Percentiles rank a stretch among this genome's conserved stretches.
phyloP scores from a whole-genome alignment of 2,113 vertebrate genomes.

The Salvelinus namaycush region DNA sequence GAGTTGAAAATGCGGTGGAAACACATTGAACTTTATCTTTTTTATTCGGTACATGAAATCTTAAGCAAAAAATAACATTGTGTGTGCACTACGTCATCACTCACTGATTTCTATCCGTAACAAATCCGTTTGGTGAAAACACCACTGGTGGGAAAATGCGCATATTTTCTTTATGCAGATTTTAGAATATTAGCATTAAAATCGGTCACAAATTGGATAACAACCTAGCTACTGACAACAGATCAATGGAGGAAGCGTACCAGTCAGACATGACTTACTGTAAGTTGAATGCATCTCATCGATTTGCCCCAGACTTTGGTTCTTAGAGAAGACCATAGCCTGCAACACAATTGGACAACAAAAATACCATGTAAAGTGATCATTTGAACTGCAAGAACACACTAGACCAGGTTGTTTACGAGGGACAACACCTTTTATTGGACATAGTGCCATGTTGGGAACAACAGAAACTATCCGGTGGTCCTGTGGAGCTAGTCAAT shows the following conservation, averaged over 20 bases:
- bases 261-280: conserved; percentile 80
- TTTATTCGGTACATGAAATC: no score
- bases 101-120: no score
- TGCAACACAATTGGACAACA: conserved; percentile 63
- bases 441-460: background rate
- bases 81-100: no score
- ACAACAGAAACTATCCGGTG: background rate
- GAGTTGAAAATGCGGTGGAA: no score
- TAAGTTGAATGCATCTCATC: conserved; percentile 86
- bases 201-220: no score
- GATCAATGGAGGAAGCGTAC: background rate
- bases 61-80: no score
- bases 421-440: background rate
- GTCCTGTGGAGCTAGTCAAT: background rate
- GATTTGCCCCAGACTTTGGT: conserved; percentile 87
- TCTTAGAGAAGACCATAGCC: conserved; percentile 88
- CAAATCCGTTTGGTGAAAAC: no score
- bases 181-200: no score
- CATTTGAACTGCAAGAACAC: conserved; percentile 15
- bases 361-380: conserved; percentile 24
- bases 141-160: no score
- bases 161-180: no score
- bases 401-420: background rate
- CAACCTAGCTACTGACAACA: background rate
- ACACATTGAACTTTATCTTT: no score